phyloP scores from a whole-genome alignment of 2,113 vertebrate species.

The Odocoileus hemionus region DNA sequence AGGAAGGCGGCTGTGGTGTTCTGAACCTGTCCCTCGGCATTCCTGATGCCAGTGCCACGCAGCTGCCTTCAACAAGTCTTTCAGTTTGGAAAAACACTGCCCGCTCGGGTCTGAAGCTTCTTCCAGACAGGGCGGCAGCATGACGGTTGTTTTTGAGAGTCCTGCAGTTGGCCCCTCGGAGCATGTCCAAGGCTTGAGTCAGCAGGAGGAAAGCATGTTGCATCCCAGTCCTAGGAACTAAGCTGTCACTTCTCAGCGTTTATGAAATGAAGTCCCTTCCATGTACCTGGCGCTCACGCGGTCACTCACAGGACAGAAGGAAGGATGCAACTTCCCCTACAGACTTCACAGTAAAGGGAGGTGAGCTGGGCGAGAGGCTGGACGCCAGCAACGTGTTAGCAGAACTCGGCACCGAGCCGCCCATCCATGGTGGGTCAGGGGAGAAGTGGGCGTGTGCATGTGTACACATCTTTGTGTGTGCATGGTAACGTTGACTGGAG shows the following conservation, averaged over 20 bases:
- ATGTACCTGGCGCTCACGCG: background rate
- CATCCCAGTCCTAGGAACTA: background rate
- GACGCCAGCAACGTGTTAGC: too few relatives aligned
- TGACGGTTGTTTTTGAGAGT: background rate
- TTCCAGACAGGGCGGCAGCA: background rate
- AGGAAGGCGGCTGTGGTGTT: background rate
- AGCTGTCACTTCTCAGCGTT: background rate
- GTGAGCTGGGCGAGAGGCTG: background rate
- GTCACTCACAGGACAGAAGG: background rate
- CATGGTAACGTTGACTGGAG: background rate
- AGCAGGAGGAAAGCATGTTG: background rate
- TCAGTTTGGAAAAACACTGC: background rate
- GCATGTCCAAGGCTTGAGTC: background rate
- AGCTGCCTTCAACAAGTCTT: background rate
- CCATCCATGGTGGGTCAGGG: background rate
- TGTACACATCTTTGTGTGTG: background rate
- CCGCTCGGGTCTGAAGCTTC: background rate
- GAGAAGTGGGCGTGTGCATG: background rate
- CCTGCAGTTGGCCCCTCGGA: background rate
- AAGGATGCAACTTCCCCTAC: background rate
- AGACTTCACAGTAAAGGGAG: background rate
- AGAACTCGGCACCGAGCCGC: accelerated
- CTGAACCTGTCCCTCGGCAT: background rate
- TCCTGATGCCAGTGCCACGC: background rate
- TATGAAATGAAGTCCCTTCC: background rate